A percentile compares a stretch with the other conserved stretches of the same genome.
phyloP scores from a whole-genome alignment of 2,113 vertebrate genomes.

The Arvicanthis niloticus region DNA sequence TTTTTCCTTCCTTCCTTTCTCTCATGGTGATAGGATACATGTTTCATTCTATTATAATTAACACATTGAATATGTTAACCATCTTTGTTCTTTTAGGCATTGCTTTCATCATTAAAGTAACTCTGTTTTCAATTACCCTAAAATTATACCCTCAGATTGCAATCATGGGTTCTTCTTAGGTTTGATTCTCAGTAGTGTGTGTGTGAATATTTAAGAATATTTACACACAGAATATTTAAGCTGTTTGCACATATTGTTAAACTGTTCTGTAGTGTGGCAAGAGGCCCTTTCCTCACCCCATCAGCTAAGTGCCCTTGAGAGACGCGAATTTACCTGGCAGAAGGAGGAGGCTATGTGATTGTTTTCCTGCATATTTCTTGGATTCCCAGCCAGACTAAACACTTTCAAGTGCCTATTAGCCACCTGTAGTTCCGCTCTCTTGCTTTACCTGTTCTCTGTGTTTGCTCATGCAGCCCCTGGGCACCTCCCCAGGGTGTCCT shows the following conservation, averaged over 20 bases:
- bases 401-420: neutral
- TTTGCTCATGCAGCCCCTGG: neutral
- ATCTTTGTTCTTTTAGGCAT: neutral
- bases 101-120: neutral
- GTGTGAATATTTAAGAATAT: too few species aligned
- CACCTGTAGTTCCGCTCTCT: neutral
- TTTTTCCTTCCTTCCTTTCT: neutral
- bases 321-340: neutral
- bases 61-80: neutral
- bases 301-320: neutral
- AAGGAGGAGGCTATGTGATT: neutral
- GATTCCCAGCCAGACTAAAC: neutral
- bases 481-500: neutral
- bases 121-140: neutral
- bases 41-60: neutral
- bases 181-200: neutral
- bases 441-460: neutral
- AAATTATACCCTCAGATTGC: neutral
- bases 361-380: neutral
- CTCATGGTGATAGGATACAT: neutral
- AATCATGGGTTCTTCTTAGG: neutral
- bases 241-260: neutral
- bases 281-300: neutral
- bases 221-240: neutral
- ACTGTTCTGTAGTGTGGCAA: neutral